A percentile compares a stretch with the other conserved stretches of the same genome.
These are phyloP conservation scores for Rhinella marina DNA, from an alignment of 2,797 vertebrate genomes.

Conservation along the genomic window DNA sequence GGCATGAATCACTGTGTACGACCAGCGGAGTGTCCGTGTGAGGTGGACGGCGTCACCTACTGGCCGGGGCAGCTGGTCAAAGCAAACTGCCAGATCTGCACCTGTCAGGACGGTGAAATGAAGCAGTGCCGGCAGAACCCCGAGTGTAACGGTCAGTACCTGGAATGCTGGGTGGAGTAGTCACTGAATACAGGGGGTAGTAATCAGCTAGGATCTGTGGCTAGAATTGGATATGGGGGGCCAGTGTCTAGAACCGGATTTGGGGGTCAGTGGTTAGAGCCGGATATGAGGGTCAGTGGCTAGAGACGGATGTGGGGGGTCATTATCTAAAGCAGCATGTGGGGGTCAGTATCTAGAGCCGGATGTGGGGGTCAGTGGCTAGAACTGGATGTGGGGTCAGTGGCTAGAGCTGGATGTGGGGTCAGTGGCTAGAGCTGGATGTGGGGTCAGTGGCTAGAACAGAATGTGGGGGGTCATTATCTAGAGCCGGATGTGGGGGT, in stretches of 20 bases:
- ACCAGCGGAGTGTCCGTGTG: constrained; percentile 80
- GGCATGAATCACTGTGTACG: constrained; percentile 74
- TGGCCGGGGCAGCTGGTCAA: constrained; percentile 82
- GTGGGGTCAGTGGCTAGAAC: too few species aligned
- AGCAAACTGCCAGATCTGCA: constrained; percentile 82
- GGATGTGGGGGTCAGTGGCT: neutral
- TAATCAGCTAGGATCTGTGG: neutral
- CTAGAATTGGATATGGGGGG: neutral
- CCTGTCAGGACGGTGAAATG: constrained; percentile 80
- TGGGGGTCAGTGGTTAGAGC: neutral
- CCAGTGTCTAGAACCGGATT: neutral
- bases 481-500: too few species aligned
- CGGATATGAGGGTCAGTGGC: neutral
- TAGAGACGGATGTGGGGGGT: neutral
- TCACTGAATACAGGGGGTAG: too few species aligned
- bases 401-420: neutral
- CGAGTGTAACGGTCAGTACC: constrained; percentile 78
- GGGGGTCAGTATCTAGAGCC: neutral
- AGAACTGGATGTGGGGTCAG: neutral
- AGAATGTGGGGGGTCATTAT: too few species aligned
- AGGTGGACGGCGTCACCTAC: constrained; percentile 74
- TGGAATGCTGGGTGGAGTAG: neutral
- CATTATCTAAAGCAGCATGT: neutral
- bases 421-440: neutral
- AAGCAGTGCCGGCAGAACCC: constrained; percentile 79